Evolutionary conservation across 2,113 vertebrate species (phyloP), one percentile per base, ranked within the genome.

Genomic region (Psophia crepitans): DNA sequence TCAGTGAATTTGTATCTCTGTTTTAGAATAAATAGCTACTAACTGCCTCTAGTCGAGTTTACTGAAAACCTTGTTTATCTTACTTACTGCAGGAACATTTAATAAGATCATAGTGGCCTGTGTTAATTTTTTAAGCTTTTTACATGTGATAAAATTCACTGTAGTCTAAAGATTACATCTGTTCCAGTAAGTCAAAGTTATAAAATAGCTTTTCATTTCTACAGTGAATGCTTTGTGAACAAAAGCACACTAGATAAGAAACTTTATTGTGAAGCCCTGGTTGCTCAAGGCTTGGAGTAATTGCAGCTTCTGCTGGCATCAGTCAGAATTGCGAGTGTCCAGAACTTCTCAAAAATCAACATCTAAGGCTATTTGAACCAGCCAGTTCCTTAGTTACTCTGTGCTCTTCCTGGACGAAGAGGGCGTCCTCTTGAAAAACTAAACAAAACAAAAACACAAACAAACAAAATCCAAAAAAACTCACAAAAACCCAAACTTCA

Each of bases 181-280:
- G 33, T n/a, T 70, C 57, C 80, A 80, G 35, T 81, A 91, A 88
- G 84, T 86, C 79, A 89, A 77, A 51, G 64, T 87, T 89, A 66
- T 74, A 89, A 92, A 94, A 87, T 7, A 77, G 76, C 58, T 93
- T 95, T 93, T 74, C 56, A 89, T 87, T 89, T 92, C 66, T 63
- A 41, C 71, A 84, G 68, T 66, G 49, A 96, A 61, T 66, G 68
- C 66, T 93, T 65, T 85, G 79, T 77, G 84, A 93, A 75, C 37
- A 58, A 89, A 85, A 83, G 48, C 77, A 78, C 26, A 17, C 14
- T 48, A 88, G 87, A 71, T 94, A 93, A 84, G 41, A 80, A 82
- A 43, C 43, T 89, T 96, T 89, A 84, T 82, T 9, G 8, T 39
- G 84, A 78, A 91, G 43, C 33, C 35, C 84, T 63, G 65, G 43